Evolutionary conservation across 2,888 invertebrate species (phyloP).

Genomic region (Cataglyphis altisquamis): DNA sequence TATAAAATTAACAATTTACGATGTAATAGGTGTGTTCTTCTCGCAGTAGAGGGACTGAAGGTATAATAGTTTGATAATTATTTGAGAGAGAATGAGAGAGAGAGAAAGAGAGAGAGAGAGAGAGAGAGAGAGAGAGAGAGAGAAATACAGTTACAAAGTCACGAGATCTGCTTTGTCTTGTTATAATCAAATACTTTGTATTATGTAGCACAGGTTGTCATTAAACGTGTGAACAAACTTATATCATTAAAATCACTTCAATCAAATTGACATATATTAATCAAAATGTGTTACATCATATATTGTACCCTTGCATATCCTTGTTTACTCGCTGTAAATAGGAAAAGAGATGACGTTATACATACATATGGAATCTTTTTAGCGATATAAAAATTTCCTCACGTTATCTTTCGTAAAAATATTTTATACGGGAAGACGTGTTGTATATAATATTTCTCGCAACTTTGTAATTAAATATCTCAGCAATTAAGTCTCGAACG

Average conservation of each 20-base stretch:
- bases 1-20: conserved; percentile 63
- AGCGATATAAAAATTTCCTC: conserved; percentile 9
- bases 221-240: conserved; percentile 75
- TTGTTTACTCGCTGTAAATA: background rate
- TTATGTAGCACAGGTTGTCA: conserved; percentile 77
- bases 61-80: conserved; percentile 74
- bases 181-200: conserved; percentile 77
- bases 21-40: conserved; percentile 74
- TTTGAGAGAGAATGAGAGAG: conserved; percentile 54
- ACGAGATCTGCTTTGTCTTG: conserved; percentile 74
- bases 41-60: conserved; percentile 68
- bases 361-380: background rate
- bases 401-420: background rate
- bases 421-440: background rate
- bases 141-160: conserved; percentile 70
- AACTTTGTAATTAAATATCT: conserved; percentile 30
- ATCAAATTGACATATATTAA: conserved; percentile 46
- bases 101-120: conserved; percentile 44
- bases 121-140: conserved; percentile 47
- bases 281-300: conserved; percentile 12
- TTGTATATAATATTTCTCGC: background rate
- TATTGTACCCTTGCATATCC: background rate
- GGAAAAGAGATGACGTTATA: background rate
- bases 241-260: conserved; percentile 62
- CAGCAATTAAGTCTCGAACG: background rate